Base-by-base conservation (phyloP, 2,113 vertebrate species). In the Telmatochromis bifrenatus region DNA sequence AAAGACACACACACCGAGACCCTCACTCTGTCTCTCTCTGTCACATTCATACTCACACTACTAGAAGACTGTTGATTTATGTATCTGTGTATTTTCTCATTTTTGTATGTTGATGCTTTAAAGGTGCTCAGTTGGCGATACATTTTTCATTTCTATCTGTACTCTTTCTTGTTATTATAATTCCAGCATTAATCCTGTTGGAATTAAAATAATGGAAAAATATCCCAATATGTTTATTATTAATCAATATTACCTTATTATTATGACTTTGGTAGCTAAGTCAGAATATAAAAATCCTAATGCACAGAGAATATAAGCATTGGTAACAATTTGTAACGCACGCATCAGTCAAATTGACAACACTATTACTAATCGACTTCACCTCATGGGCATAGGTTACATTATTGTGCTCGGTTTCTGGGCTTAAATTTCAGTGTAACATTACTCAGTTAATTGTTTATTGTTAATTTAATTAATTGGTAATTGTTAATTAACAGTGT, bases 231-330 rank as follows among this genome's bases (percentile, higher is more conserved):
- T 62, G 2, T 62, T 62, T 2, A 62, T 33, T 62, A 7, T 33
- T 62, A 62, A 19, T 62, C 9, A 62, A 62, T 62, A 62, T 62
- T 62, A 33, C 28, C 58, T 62, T 33, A 62, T 62, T 33, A 33
- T 62, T 62, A 33, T 33, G 5, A 62, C 58, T 62, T 62, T 62
- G 15, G 58, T 2, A 33, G 0, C 26, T 31, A 60, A 60, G 28
- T 62, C 15, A 62, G 15, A 62, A 19, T 33, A 19, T 33, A 33
- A 60, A 60, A 4, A 33, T 10, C 28, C 28, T 19, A 60, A 60
- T 60, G 28, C 28, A 60, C 3, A 33, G 15, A 19, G 0, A 60
- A 33, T 33, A 33, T 19, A 60, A 60, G 4, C 28, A 60, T 19
- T 60, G 15, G 15, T 60, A 33, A 60, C 56, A 33, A 33, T 60